Base-by-base conservation (phyloP, 2,797 vertebrate genomes). In the Sparus aurata region DNA sequence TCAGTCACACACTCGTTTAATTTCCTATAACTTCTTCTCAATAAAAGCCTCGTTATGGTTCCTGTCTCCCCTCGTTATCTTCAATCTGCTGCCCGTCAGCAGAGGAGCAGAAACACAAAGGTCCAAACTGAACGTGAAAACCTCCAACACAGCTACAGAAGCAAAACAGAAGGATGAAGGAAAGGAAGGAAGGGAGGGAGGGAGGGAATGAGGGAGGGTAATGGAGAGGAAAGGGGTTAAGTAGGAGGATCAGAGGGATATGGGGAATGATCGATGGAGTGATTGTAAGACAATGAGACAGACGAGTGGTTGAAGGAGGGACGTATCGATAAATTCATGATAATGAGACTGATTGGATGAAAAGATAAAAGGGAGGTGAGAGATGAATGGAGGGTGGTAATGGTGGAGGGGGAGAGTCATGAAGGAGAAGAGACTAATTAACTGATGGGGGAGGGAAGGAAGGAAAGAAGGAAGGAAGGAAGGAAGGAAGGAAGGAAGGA, bases 321-420 rank as follows among this genome's bases (percentile, higher is more conserved):
- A 12, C 13, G 4, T 45, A 69, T 75, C 1, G 23, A 79, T 81
- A 17, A 38, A 76, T 69, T 16, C 63, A 54, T 10, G 58, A 67
- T 59, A 55, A 78, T 69, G 60, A 73, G 69, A 22, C 30, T 77
- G 64, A 77, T 67, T 22, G 54, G 45, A 79, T 69, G 8, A 53
- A 67, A 55, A 43, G 75, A 63, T 69, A 11, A 41, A 55, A 34
- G 43, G 20, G 47, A 23, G 18, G 22, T n/a, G 61, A 22, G 34
- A 15, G 55, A 47, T 9, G 45, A 12, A 50, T 27, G 53, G 10
- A 18, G 12, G 23, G 49, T 0, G 41, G 4, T 13, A 12, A 25
- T 23, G 78, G 18, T 8, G 41, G 57, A 54, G 10, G 43, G 47
- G 57, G 60, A 43, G 41, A 13, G 11, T 11, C 12, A 43, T 43